Evolutionary conservation across 2,113 vertebrate species (phyloP).

Genomic region (Campylomormyrus tamandua): DNA sequence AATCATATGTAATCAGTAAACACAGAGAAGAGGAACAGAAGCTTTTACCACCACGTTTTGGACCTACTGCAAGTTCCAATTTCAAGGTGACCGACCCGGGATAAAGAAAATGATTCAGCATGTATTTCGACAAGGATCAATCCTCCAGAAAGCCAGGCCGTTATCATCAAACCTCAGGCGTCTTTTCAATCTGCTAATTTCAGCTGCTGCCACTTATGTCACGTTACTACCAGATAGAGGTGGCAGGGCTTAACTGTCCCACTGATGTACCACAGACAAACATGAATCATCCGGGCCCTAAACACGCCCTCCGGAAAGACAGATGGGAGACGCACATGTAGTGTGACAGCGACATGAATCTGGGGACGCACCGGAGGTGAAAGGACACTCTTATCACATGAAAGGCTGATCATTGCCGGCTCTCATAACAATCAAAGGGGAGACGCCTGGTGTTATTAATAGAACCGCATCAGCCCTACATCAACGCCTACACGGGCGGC

Average conservation of each 20-base stretch:
- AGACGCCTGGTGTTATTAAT: not conserved
- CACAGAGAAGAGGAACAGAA: not conserved
- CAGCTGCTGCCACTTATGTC: not conserved
- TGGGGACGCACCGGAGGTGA: not conserved
- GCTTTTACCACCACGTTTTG: not conserved
- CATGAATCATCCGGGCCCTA: not conserved
- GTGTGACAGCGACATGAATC: not conserved
- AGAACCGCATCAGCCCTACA: not conserved
- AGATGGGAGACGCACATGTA: not conserved
- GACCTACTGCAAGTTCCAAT: not conserved
- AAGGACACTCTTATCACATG: not conserved
- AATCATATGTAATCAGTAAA: not conserved
- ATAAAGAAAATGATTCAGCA: constrained; percentile 6
- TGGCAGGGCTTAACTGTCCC: no score
- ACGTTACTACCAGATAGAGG: not conserved
- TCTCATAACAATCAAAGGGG: not conserved
- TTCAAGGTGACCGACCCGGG: not conserved
- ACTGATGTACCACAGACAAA: not conserved
- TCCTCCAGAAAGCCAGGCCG: not conserved
- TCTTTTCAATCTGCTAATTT: not conserved
- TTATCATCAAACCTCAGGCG: not conserved
- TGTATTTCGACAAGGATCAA: not conserved
- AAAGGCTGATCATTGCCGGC: no score
- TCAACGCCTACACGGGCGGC: not conserved
- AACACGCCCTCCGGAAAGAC: not conserved